Percentiles rank a stretch among this genome's conserved stretches.
phyloP scores from a whole-genome alignment of 2,113 vertebrate species.

The Ctenomys sociabilis region DNA sequence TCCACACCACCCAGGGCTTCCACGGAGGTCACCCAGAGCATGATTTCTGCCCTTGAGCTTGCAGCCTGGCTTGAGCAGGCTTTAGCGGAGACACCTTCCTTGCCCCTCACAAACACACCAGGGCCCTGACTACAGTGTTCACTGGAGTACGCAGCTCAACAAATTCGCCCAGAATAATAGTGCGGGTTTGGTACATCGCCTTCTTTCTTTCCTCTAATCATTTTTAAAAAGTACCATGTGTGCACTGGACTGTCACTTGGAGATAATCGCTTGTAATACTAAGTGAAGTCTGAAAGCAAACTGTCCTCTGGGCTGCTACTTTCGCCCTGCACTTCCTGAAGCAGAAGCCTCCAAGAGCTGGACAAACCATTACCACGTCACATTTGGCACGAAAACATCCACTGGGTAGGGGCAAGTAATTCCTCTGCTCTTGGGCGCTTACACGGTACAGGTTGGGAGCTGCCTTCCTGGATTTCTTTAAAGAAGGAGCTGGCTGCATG shows the following conservation, averaged over 20 bases:
- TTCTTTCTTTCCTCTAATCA: not conserved
- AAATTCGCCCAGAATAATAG: not conserved
- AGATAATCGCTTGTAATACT: not conserved
- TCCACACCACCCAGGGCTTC: not conserved
- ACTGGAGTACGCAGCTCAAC: not conserved
- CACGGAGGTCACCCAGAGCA: not conserved
- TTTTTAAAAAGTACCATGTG: not conserved
- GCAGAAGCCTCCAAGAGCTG: not conserved
- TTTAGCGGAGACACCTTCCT: fast-evolving
- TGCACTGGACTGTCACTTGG: not conserved
- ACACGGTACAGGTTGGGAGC: not conserved
- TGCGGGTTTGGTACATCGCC: not conserved
- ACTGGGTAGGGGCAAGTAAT: not conserved
- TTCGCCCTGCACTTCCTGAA: not conserved
- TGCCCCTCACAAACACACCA: not conserved
- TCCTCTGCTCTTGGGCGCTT: conserved; percentile 12
- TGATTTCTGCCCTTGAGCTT: not conserved
- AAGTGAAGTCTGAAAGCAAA: conserved; percentile 1
- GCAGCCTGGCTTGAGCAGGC: not conserved
- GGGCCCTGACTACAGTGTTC: not conserved
- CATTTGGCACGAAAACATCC: not conserved
- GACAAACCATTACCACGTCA: not conserved
- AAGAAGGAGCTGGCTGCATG: not conserved
- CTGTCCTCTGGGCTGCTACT: not conserved
- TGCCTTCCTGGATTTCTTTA: not conserved